Base-by-base conservation (phyloP, 2,888 invertebrate genomes). In the Dolichomitus sp. region DNA sequence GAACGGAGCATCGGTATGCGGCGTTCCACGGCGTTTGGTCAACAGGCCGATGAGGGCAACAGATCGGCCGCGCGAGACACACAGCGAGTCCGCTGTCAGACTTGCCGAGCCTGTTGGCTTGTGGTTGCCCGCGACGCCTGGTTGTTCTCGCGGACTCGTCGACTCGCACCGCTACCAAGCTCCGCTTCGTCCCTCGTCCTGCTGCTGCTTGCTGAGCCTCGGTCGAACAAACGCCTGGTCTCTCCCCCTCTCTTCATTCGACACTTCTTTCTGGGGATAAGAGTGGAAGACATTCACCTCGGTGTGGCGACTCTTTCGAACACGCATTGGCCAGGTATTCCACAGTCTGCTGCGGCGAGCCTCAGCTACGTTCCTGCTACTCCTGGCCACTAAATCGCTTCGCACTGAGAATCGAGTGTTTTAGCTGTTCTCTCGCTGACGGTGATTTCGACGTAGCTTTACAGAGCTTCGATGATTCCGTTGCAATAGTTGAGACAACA, bases 211-310 rank as follows among this genome's bases (percentile, higher is more conserved):
- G 23, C 23, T 23, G 68, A 52, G 33, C 17, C 68, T 69, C 68
- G 9, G 40, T 52, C 68, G 52, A 37, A 54, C 52, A 3, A 54
- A 23, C 33, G 59, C 30, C 57, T 57, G 14, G 23, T n/a, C n/a
- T 14, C 12, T 40, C 68, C 59, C 48, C 27, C 42, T 6, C 68
- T 52, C 52, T 37, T 52, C 52, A 4, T 14, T 27, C 54, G 12
- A 12, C 85, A 79, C 54, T 80, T 74, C 77, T 83, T 78, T 85
- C 84, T 42, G 68, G 42, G 82, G 66, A 72, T 48, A 83, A 87
- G 86, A 84, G 78, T 78, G 88, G 89, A 89, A 92, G 91, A 90
- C 91, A 90, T 91, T 91, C 91, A 92, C 92, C 91, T 91, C 91
- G 84, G 72, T 37, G 52, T 48, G 72, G 37, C 78, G 68, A 66